A percentile compares a stretch with the other conserved stretches of the same genome.
These are phyloP conservation scores for Acanthopleura granulata DNA, from an alignment of 2,888 invertebrate species.

Conservation along the genomic window DNA sequence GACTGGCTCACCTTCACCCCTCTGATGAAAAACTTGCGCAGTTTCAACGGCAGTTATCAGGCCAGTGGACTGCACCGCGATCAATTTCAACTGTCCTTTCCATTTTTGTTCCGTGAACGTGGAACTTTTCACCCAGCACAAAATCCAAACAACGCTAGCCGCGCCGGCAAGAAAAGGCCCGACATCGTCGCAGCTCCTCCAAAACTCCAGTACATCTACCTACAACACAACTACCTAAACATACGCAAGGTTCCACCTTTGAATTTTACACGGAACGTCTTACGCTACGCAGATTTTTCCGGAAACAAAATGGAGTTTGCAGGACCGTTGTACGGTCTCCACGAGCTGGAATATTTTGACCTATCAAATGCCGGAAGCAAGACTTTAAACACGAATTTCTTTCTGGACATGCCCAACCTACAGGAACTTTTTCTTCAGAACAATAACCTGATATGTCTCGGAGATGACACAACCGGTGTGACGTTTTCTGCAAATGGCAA, in stretches of 20 bases:
- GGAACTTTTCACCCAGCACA: no score
- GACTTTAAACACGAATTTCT: slow-evolving; percentile 10
- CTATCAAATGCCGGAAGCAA: slow-evolving; percentile 1
- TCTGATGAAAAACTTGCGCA: background rate
- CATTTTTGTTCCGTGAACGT: no score
- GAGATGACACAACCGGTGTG: background rate
- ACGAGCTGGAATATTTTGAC: slow-evolving; percentile 21
- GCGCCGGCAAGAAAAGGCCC: no score
- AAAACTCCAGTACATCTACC: background rate
- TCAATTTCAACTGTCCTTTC: no score
- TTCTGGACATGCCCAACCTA: slow-evolving; percentile 13
- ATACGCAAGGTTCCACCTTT: background rate
- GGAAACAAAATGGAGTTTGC: slow-evolving; percentile 15
- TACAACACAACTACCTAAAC: background rate
- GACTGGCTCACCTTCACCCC: background rate
- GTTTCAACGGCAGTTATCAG: slow-evolving; percentile 2
- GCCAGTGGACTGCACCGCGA: background rate
- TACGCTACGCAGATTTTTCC: slow-evolving; percentile 16
- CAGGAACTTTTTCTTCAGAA: slow-evolving; percentile 14
- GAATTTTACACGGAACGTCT: slow-evolving; percentile 2
- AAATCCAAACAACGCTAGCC: no score
- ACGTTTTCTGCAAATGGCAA: slow-evolving; percentile 1
- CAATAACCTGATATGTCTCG: slow-evolving; percentile 12
- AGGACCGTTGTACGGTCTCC: slow-evolving; percentile 17
- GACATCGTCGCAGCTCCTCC: background rate